Conservation (phyloP, 2,888 invertebrate species). For the Drosophila siamana region DNA sequence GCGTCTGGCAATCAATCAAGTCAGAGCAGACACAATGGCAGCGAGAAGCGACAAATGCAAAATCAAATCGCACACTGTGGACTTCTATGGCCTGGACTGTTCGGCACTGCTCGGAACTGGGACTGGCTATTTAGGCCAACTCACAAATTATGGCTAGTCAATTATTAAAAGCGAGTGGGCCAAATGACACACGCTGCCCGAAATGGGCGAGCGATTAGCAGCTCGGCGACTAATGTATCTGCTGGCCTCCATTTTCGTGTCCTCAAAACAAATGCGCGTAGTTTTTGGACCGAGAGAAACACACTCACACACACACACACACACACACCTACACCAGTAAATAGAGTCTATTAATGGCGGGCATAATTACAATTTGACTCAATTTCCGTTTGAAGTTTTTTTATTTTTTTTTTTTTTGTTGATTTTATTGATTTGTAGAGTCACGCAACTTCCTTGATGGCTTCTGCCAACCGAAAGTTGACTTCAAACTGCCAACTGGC, state of each 20-base stretch:
- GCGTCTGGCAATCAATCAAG: constrained; percentile 53
- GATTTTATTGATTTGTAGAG: constrained; percentile 80
- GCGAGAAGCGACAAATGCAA: constrained; percentile 30
- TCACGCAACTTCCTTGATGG: constrained; percentile 72
- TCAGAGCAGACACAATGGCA: constrained; percentile 42
- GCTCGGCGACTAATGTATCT: constrained; percentile 34
- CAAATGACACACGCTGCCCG: constrained; percentile 35
- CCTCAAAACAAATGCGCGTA: constrained; percentile 28
- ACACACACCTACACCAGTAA: constrained; percentile 13
- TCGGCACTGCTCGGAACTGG: too few species aligned
- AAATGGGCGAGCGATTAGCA: constrained; percentile 27
- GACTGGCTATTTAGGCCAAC: constrained; percentile 27
- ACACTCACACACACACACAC: constrained; percentile 17
- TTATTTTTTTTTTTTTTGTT: too few species aligned
- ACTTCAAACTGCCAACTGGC: not conserved
- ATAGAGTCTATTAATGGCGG: constrained; percentile 54
- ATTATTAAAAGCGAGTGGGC: constrained; percentile 57
- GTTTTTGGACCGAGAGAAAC: constrained; percentile 14
- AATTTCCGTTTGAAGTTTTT: constrained; percentile 76
- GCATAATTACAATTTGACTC: constrained; percentile 77
- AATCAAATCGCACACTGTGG: constrained; percentile 24
- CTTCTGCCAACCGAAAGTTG: not conserved
- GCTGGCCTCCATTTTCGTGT: constrained; percentile 14
- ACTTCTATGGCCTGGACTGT: not conserved
- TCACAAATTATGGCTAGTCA: constrained; percentile 59